Percentiles rank a stretch among this genome's conserved stretches.
These are phyloP conservation scores for Trachelus stipa DNA, from an alignment of 2,888 invertebrate species.

Conservation along the genomic window DNA sequence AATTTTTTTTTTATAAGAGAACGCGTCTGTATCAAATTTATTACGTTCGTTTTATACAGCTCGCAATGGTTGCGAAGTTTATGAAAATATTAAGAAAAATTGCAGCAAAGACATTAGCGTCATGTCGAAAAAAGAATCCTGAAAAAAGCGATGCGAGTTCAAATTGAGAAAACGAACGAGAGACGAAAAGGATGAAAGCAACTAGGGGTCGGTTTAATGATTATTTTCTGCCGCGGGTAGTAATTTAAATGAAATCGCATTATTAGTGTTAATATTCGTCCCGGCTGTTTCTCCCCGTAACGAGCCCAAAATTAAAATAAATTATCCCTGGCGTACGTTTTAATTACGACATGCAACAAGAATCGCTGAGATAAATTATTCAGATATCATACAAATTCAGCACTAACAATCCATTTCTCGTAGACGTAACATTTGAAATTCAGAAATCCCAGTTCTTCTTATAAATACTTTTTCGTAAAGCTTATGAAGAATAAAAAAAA, in stretches of 20 bases:
- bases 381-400: neutral
- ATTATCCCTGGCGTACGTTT: conserved; percentile 16
- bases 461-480: neutral
- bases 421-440: neutral
- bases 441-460: neutral
- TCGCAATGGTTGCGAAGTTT: neutral
- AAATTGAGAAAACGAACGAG: neutral
- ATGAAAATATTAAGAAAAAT: neutral
- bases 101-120: neutral
- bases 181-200: neutral
- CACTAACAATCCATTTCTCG: neutral
- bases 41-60: neutral
- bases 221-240: conserved; percentile 11
- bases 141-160: neutral
- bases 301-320: conserved; percentile 19
- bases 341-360: conserved; percentile 10
- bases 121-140: neutral
- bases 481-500: neutral
- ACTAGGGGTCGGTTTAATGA: conserved; percentile 4
- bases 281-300: conserved; percentile 2
- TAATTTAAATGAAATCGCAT: conserved; percentile 15
- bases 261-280: conserved; percentile 16
- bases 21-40: no score
- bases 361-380: neutral
- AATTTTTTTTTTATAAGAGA: no score